phyloP scores from a whole-genome alignment of 2,888 invertebrate species.

The Xylota sylvarum region DNA sequence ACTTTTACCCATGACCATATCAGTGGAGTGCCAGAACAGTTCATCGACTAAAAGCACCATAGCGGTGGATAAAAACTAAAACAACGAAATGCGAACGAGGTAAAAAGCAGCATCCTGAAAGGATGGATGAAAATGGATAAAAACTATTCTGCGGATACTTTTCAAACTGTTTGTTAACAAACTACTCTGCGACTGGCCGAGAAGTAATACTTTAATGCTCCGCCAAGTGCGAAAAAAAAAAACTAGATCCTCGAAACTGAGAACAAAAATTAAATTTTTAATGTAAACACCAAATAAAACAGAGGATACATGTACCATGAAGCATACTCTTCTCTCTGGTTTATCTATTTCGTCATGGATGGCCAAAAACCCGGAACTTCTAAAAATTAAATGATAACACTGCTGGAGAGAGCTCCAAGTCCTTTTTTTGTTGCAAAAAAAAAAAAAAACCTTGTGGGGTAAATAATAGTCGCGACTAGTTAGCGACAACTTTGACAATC shows the following conservation, averaged over 20 bases:
- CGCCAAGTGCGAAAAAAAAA: slow-evolving; percentile 58
- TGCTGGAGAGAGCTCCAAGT: not conserved
- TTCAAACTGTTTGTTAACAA: slow-evolving; percentile 72
- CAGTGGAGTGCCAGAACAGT: slow-evolving; percentile 33
- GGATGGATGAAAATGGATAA: slow-evolving; percentile 72
- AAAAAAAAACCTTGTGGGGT: slow-evolving; percentile 10
- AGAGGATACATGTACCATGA: slow-evolving; percentile 29
- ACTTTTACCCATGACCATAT: slow-evolving; percentile 71
- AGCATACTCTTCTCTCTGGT: slow-evolving; percentile 35
- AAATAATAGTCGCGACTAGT: slow-evolving; percentile 71
- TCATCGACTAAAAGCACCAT: slow-evolving; percentile 73
- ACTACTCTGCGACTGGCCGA: slow-evolving; percentile 22
- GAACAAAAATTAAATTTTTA: slow-evolving; percentile 72
- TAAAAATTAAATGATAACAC: slow-evolving; percentile 35
- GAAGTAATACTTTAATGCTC: slow-evolving; percentile 74
- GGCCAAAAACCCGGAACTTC: slow-evolving; percentile 26
- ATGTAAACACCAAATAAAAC: slow-evolving; percentile 70
- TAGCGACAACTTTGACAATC: slow-evolving; percentile 73
- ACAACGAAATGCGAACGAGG: slow-evolving; percentile 58
- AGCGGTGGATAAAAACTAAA: slow-evolving; percentile 46
- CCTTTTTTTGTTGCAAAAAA: slow-evolving; percentile 16
- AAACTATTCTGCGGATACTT: slow-evolving; percentile 75
- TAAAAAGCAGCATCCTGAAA: slow-evolving; percentile 49
- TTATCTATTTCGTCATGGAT: slow-evolving; percentile 64
- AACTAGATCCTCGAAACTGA: slow-evolving; percentile 31